Evolutionary conservation across 2,888 invertebrate species (phyloP).

Genomic region (Eristalis arbustorum): DNA sequence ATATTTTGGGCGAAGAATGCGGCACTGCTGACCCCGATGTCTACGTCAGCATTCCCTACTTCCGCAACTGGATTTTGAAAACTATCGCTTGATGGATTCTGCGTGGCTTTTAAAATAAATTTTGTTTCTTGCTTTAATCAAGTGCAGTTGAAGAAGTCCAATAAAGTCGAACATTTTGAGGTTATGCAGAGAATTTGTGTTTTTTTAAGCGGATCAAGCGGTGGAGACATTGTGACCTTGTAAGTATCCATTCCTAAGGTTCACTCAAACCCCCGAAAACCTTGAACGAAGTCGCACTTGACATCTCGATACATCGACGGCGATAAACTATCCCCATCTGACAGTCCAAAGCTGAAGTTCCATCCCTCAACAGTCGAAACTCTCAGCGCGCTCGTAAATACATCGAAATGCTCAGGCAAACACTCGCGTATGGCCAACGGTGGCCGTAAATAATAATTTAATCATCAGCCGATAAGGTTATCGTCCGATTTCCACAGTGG

Average conservation of each 20-base stretch:
- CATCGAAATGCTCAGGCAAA: neutral
- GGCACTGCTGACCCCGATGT: constrained; percentile 77
- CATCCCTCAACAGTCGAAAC: neutral
- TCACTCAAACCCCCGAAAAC: too few relatives aligned
- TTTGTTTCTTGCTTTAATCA: too few relatives aligned
- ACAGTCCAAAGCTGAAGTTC: neutral
- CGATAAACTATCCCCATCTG: neutral
- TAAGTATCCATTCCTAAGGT: too few relatives aligned
- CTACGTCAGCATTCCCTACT: constrained; percentile 73
- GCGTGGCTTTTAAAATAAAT: too few relatives aligned
- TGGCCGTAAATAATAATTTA: neutral
- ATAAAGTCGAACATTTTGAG: neutral
- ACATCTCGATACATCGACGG: neutral
- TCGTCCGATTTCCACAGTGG: neutral
- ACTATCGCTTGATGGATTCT: constrained; percentile 3
- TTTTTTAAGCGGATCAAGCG: neutral
- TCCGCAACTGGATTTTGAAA: constrained; percentile 74
- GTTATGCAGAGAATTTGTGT: neutral
- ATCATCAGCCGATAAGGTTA: constrained; percentile 31
- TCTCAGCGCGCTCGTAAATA: neutral
- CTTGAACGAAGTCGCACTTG: too few relatives aligned
- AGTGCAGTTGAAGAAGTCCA: neutral
- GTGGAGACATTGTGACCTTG: too few relatives aligned
- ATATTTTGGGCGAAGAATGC: constrained; percentile 73
- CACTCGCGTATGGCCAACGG: neutral